Conservation (phyloP, 2,797 vertebrate genomes). For the Gymnothorax reevesii region DNA sequence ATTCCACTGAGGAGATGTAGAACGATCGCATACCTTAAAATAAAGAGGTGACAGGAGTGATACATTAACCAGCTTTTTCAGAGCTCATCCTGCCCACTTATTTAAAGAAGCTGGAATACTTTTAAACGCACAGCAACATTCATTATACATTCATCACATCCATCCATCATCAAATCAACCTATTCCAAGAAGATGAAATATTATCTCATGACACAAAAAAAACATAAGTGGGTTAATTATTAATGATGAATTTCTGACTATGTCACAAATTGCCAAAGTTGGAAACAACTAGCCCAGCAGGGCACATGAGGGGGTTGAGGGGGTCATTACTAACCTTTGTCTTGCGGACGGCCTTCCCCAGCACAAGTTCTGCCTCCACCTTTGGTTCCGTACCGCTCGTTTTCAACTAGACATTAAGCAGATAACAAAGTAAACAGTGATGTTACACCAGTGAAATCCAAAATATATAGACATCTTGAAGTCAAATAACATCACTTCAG, state of each 20-base stretch:
- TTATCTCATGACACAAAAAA: background rate
- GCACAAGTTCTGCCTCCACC: constrained; percentile 73
- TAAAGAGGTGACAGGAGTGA: background rate
- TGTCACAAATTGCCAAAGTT: background rate
- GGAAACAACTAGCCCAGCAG: background rate
- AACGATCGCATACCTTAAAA: constrained; percentile 76
- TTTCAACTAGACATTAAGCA: constrained; percentile 69
- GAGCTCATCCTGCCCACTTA: background rate
- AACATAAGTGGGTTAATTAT: background rate
- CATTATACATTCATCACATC: background rate
- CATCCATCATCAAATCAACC: no score
- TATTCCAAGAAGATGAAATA: background rate
- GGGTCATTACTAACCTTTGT: constrained; percentile 75
- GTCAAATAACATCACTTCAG: background rate
- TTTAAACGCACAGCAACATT: background rate
- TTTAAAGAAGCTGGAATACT: no score
- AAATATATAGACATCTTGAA: background rate
- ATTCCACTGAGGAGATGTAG: constrained; percentile 80
- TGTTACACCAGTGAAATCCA: background rate
- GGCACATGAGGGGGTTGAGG: background rate
- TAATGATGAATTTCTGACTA: background rate
- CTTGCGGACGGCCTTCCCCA: constrained; percentile 73
- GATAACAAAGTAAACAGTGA: background rate
- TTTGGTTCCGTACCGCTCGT: constrained; percentile 85
- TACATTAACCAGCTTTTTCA: background rate